phyloP scores from a whole-genome alignment of 1,140 invertebrate genomes.

The Drosophila murphyi region DNA sequence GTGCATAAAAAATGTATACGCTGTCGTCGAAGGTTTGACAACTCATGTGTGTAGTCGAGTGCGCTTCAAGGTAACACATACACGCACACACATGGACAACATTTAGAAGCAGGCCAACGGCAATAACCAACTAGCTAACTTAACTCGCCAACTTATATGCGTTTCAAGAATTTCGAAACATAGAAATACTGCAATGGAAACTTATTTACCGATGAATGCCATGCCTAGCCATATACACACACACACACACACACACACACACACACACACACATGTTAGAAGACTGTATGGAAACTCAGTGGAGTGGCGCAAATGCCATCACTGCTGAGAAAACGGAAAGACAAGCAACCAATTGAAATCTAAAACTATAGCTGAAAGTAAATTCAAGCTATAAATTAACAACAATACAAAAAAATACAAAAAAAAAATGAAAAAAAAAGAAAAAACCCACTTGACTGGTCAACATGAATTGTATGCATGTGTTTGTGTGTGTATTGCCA shows the following conservation, averaged over 20 bases:
- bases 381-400: slow-evolving; percentile 43
- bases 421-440: too few relatives aligned
- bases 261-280: slow-evolving; percentile 19
- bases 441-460: slow-evolving; percentile 46
- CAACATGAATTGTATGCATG: slow-evolving; percentile 15
- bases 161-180: slow-evolving; percentile 79
- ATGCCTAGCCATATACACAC: slow-evolving; percentile 13
- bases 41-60: slow-evolving; percentile 70
- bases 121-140: slow-evolving; percentile 57
- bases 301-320: slow-evolving; percentile 58
- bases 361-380: slow-evolving; percentile 50
- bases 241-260: slow-evolving; percentile 55
- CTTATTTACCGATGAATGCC: slow-evolving; percentile 50
- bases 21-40: slow-evolving; percentile 64
- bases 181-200: slow-evolving; percentile 68
- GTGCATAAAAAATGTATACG: slow-evolving; percentile 19
- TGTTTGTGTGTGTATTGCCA: not conserved
- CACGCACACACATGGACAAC: slow-evolving; percentile 22
- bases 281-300: slow-evolving; percentile 61
- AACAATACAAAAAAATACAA: not conserved
- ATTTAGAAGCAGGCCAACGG: slow-evolving; percentile 45
- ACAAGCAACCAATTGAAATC: slow-evolving; percentile 48
- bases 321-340: slow-evolving; percentile 45
- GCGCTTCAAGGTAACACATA: slow-evolving; percentile 64
- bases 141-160: slow-evolving; percentile 70